Base-by-base conservation (phyloP, 2,797 vertebrate species). In the Erethizon dorsatum region DNA sequence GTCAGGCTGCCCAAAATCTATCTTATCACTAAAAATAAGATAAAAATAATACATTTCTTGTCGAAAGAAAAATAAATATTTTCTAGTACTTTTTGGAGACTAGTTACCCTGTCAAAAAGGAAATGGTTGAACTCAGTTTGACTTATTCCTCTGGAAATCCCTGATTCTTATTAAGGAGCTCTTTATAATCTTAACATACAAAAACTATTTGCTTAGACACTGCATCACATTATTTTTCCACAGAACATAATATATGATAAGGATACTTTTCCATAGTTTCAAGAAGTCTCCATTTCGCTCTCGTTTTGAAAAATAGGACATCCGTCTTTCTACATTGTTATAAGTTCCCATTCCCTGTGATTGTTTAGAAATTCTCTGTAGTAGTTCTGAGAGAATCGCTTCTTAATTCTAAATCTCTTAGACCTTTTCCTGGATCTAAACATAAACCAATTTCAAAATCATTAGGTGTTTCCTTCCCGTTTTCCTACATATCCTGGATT, bases 401-500 rank as follows among this genome's bases (percentile, higher is more conserved):
- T 96, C 45, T 24, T 83, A 80, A 92, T 77, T 73, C 33, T 89
- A 59, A 63, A 14, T 37, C 20, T 71, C 26, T 26, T 73, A 41
- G 45, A 71, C 52, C 13, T 88, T 83, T 73, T 73, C 57, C 6
- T 93, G 24, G 31, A 73, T 89, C 26, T 75, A 47, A 52, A 85
- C 47, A 41, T 73, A 69, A 96, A 63, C 0, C 45, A 47, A 83
- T 33, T 85, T 47, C 80, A 90, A 93, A 96, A 87, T 71, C 2
- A 71, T 10, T 92, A 61, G 5, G 3, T 63, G 54, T 37, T 89
- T 91, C 57, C 45, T 91, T 59, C 4, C 52, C 65, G 59, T 88
- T 17, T 83, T 90, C 9, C 15, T 63, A 6, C 18, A 26, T 50
- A 31, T 88, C n/a, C 83, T 92, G 24, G 4, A 61, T 52, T 78